A percentile compares a stretch with the other conserved stretches of the same genome.
Conservation (phyloP, 2,888 invertebrate genomes). For the Anodontia alba region DNA sequence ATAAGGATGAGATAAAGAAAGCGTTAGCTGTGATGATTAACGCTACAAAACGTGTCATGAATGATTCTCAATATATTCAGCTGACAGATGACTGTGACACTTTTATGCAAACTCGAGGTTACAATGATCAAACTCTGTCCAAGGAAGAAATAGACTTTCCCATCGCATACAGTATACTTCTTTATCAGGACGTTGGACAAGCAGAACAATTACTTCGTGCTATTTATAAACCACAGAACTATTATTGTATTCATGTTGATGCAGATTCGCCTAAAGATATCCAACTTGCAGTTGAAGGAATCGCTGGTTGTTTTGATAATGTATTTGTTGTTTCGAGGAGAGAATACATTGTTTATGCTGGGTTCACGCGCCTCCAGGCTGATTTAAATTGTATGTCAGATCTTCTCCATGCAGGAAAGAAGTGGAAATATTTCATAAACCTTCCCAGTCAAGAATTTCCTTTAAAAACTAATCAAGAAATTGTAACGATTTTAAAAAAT, state of each 20-base stretch:
- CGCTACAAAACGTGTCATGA: constrained; percentile 52
- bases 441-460: constrained; percentile 83
- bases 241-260: constrained; percentile 84
- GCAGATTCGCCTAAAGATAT: constrained; percentile 63
- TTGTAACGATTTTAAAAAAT: constrained; percentile 82
- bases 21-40: constrained; percentile 51
- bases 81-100: constrained; percentile 69
- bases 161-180: constrained; percentile 79
- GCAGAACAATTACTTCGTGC: constrained; percentile 76
- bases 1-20: constrained; percentile 62
- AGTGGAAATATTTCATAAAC: constrained; percentile 84
- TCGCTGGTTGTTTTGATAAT: constrained; percentile 81
- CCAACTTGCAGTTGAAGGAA: constrained; percentile 63
- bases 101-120: constrained; percentile 65
- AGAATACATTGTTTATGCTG: constrained; percentile 81
- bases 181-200: constrained; percentile 79
- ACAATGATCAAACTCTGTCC: constrained; percentile 32
- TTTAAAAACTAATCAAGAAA: constrained; percentile 82
- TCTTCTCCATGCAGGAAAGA: constrained; percentile 56
- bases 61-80: constrained; percentile 67
- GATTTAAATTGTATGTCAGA: constrained; percentile 84
- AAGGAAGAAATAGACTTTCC: constrained; percentile 75
- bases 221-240: constrained; percentile 81
- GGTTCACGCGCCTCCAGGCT: constrained; percentile 80
- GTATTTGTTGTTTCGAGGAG: constrained; percentile 81